Conservation (phyloP, 1,140 invertebrate species). For the Pogonus chalceus region DNA sequence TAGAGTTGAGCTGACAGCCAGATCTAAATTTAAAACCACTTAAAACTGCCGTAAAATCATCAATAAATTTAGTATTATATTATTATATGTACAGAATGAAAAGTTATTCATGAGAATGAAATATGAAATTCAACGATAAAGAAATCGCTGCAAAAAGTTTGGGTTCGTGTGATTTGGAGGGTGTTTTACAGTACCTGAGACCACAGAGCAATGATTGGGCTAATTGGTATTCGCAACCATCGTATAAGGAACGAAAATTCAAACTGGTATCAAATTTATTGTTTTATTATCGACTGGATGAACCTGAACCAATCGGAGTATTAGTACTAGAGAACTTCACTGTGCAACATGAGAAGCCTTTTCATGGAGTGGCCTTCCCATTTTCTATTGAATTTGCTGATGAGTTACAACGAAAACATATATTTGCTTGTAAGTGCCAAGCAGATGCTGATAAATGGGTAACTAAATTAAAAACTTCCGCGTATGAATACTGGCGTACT, state of each 20-base stretch:
- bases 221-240: constrained; percentile 32
- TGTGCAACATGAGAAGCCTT: constrained; percentile 29
- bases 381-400: constrained; percentile 31
- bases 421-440: constrained; percentile 32
- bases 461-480: constrained; percentile 27
- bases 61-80: no score
- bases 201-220: constrained; percentile 31
- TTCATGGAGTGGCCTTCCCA: constrained; percentile 29
- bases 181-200: constrained; percentile 30
- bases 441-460: constrained; percentile 33
- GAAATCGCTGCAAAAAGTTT: constrained; percentile 27
- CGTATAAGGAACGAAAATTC: constrained; percentile 32
- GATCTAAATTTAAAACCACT: neutral
- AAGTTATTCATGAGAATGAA: neutral
- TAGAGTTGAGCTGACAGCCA: neutral
- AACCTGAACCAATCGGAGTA: constrained; percentile 28
- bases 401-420: constrained; percentile 31
- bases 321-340: constrained; percentile 32
- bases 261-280: constrained; percentile 30
- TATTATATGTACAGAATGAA: neutral
- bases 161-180: constrained; percentile 25
- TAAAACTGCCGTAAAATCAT: no score
- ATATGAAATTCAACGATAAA: constrained; percentile 32
- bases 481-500: constrained; percentile 33
- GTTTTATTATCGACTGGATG: constrained; percentile 30